Conservation (phyloP, 2,797 vertebrate genomes). For the Anas bahamensis region DNA sequence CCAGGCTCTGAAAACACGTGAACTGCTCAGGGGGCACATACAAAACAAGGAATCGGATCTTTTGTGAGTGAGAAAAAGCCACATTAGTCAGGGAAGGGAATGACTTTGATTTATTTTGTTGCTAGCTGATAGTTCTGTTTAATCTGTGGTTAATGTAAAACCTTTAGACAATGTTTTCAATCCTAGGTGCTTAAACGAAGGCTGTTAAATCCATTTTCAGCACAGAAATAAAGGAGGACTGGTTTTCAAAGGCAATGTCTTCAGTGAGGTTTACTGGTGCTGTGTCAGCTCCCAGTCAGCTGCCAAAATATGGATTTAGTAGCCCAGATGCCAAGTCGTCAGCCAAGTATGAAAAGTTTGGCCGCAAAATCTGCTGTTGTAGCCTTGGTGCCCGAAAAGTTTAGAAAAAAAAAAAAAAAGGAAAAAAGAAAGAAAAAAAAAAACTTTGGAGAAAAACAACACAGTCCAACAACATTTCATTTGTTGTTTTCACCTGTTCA, state of each 20-base stretch:
- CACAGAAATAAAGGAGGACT: neutral
- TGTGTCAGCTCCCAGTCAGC: neutral
- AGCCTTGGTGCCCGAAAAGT: neutral
- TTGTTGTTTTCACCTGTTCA: neutral
- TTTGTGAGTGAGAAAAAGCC: neutral
- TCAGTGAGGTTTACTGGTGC: neutral
- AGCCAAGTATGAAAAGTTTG: neutral
- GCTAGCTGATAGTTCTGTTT: neutral
- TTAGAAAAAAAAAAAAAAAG: neutral
- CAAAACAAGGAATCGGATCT: neutral
- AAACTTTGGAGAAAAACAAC: neutral
- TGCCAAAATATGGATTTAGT: neutral
- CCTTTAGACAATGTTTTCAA: neutral
- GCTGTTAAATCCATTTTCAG: neutral
- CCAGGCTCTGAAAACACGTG: neutral
- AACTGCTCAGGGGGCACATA: neutral
- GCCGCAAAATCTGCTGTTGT: neutral
- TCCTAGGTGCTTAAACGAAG: neutral
- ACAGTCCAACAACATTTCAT: neutral
- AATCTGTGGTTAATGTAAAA: slow-evolving; percentile 13
- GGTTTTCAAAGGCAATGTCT: neutral
- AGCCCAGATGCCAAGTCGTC: neutral
- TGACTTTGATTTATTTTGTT: neutral
- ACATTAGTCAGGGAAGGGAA: neutral
- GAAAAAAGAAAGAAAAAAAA: neutral